Base-by-base conservation (phyloP, 2,797 vertebrate genomes). In the Rhincodon typus region DNA sequence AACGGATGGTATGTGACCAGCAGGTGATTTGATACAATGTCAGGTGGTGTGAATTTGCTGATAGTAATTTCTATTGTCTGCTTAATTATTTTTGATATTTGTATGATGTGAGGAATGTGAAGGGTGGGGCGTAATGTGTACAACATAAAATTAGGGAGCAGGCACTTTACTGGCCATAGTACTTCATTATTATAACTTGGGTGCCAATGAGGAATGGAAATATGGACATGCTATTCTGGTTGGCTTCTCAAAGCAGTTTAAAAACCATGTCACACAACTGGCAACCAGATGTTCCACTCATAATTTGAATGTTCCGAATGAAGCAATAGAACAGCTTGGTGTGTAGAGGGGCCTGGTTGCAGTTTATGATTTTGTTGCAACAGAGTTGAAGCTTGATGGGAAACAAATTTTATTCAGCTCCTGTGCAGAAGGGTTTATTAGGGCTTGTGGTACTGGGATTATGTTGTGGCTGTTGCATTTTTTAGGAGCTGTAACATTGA, bases 401-500 rank as follows among this genome's bases (percentile, higher is more conserved):
- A 95, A 95, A 95, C 94, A 95, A 74, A 95, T 95, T 95, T 70
- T 95, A n/a, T 95, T 77, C 46, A 21, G 94, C 94, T 95, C 70
- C 94, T 77, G 70, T 95, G 94, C 69, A 77, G 94, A 27, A 69
- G 70, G 70, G 46, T 77, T 77, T 95, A 95, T 95, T 74, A 34
- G 69, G 94, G 69, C 70, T 94, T 57, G 94, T 77, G 94, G 94
- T 57, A n/a, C 27, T 95, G 70, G 46, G 19, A 77, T 74, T 53
- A 74, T 72, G 50, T 77, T 34, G 69, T 74, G 15, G 69, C 42
- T 74, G 69, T 21, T 30, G 70, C 46, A 77, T 94, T 70, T 30
- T 72, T 23, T 53, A 15, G 70, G 94, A 95, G 42, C 70, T 57
- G n/a, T 77, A 95, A 34, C 94, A 95, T 53, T 72, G 25, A 77